Evolutionary conservation across 2,113 vertebrate genomes (phyloP), one percentile per base, ranked within the genome.

Genomic region (Zosterops hypoxanthus): DNA sequence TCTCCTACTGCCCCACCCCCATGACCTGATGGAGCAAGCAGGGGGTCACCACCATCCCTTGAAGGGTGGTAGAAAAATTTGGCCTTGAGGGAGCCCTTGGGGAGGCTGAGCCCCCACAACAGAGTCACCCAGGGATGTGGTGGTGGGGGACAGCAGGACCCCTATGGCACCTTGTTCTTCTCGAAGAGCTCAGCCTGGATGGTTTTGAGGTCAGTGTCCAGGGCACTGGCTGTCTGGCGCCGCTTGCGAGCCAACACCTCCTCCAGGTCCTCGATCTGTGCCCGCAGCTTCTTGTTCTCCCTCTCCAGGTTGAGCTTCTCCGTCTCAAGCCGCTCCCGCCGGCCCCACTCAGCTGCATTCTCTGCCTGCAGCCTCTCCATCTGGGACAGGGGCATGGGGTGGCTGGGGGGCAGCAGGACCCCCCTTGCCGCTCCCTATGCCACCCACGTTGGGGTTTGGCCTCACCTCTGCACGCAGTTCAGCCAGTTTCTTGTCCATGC

Each of bases 341-440:
- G 98, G 47, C 99, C 99, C 99, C 99, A 99, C 96, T 99, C 99
- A 0, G 99, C 99, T 0, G 99, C 99, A 0, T 99, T 99, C 97
- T 99, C 99, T 0, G 99, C 99, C 98, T 99, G 99, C 86, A 99
- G 98, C 78, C 98, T 96, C 97, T 99, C 99, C 99, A 99, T 99
- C 99, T 99, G 97, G 39, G 59, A 44, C 6, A 20, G 33, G 55
- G 63, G 57, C 21, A 42, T 0, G 4, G 33, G 33, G 49, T 69
- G 76, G 52, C 29, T 4, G 9, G 16, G n/a, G 57, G 66, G 46
- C n/a, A 82, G 63, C 6, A 3, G 52, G 53, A 24, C 6, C 12
- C 33, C 44, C 78, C 65, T 56, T 0, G 0, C 24, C 0, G 0
- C 11, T n/a, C 61, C 66, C 82, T 76, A 1, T 34, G 22, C 7